Percentiles rank a stretch among this genome's conserved stretches.
These are phyloP conservation scores for Amazona ochrocephala DNA, from an alignment of 2,797 vertebrate species.

Conservation along the genomic window DNA sequence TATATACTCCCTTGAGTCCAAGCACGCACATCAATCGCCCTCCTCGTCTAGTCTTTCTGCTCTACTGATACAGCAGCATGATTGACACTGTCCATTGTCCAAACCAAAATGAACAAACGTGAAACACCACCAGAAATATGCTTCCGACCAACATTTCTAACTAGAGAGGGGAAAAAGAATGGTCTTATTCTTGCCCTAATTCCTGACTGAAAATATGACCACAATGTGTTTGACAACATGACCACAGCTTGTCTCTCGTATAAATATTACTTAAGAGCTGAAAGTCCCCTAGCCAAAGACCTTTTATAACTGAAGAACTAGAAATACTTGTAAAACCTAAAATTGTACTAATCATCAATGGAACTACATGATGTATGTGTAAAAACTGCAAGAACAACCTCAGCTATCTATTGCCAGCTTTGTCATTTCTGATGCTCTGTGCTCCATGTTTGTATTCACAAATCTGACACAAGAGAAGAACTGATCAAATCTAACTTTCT, in stretches of 20 bases:
- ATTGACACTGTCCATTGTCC: neutral
- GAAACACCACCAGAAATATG: neutral
- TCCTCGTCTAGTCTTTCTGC: neutral
- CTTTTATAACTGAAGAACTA: neutral
- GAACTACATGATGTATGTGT: neutral
- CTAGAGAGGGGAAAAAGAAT: neutral
- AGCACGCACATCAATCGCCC: neutral
- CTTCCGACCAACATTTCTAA: neutral
- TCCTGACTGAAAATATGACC: neutral
- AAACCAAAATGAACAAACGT: neutral
- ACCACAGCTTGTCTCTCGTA: neutral
- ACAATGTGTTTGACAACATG: neutral
- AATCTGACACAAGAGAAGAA: neutral
- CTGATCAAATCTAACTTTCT: neutral
- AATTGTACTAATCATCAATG: neutral
- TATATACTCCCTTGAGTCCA: neutral
- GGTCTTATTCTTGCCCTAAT: slow-evolving; percentile 12
- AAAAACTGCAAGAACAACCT: neutral
- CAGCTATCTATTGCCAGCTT: neutral
- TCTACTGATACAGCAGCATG: neutral
- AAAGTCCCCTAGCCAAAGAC: neutral
- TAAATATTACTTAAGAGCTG: neutral
- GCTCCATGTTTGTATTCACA: neutral
- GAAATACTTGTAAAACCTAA: neutral
- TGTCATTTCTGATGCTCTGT: neutral